A percentile compares a stretch with the other conserved stretches of the same genome.
These are phyloP conservation scores for Drosophila setosimentum DNA, from an alignment of 2,888 invertebrate genomes.

Conservation along the genomic window DNA sequence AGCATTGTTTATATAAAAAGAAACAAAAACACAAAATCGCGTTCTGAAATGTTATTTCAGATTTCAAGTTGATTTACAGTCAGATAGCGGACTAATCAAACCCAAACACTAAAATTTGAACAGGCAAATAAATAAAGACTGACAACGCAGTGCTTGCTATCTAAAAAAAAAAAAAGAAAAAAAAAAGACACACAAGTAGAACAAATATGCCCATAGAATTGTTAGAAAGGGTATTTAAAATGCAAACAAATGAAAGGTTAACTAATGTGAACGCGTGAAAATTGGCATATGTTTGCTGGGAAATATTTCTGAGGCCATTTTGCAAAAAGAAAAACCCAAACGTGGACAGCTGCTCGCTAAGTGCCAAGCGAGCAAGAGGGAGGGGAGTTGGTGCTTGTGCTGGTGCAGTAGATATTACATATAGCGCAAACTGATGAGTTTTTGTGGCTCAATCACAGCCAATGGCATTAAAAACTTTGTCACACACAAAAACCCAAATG, in stretches of 20 bases:
- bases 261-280: slow-evolving; percentile 64
- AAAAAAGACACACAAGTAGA: too few species aligned
- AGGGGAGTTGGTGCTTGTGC: not conserved
- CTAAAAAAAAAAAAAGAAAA: slow-evolving; percentile 14
- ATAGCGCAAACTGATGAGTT: slow-evolving; percentile 34
- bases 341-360: slow-evolving; percentile 64
- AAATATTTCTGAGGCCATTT: slow-evolving; percentile 59
- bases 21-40: not conserved
- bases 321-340: slow-evolving; percentile 16
- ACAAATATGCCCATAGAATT: slow-evolving; percentile 17
- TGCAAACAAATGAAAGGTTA: slow-evolving; percentile 29
- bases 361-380: slow-evolving; percentile 36
- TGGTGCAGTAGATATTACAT: not conserved
- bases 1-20: slow-evolving; percentile 16
- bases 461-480: slow-evolving; percentile 65
- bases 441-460: slow-evolving; percentile 48
- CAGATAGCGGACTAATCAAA: slow-evolving; percentile 21
- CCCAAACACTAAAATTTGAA: slow-evolving; percentile 9
- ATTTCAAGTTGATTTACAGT: slow-evolving; percentile 22
- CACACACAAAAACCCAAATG: slow-evolving; percentile 2
- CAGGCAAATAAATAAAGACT: slow-evolving; percentile 21
- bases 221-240: slow-evolving; percentile 28
- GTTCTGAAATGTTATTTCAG: not conserved
- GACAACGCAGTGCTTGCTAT: slow-evolving; percentile 17
- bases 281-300: slow-evolving; percentile 72